Conservation (phyloP, 2,888 invertebrate species). For the Drosophila infuscata region DNA sequence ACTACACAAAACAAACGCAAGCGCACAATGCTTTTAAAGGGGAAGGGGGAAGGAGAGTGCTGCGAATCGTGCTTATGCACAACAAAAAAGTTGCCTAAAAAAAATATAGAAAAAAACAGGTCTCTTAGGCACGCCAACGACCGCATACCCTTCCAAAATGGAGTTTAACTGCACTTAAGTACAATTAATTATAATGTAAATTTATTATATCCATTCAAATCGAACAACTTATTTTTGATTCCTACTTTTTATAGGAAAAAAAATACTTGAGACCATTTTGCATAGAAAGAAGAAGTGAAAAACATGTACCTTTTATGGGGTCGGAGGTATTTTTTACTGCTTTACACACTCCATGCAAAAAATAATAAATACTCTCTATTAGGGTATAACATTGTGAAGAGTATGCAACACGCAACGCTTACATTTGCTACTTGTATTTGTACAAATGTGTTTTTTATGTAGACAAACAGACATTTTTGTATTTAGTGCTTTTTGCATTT, state of each 20-base stretch:
- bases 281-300: neutral
- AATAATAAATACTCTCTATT: neutral
- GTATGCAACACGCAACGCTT: slow-evolving; percentile 61
- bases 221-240: neutral
- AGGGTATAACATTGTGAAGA: slow-evolving; percentile 4
- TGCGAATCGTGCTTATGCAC: slow-evolving; percentile 37
- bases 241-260: neutral
- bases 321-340: neutral
- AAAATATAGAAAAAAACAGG: neutral
- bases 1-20: slow-evolving; percentile 12
- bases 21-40: neutral
- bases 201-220: neutral
- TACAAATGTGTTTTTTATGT: slow-evolving; percentile 74
- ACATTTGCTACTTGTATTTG: slow-evolving; percentile 58
- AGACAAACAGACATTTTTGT: slow-evolving; percentile 40
- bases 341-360: neutral
- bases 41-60: neutral
- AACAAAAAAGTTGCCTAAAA: slow-evolving; percentile 16
- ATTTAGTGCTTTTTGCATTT: slow-evolving; percentile 15
- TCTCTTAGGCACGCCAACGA: neutral
- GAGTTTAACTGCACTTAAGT: neutral
- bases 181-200: neutral
- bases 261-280: neutral
- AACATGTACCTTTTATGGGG: neutral
- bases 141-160: neutral